Conservation (phyloP, 2,113 vertebrate species). For the Chloropsis cyanopogon region DNA sequence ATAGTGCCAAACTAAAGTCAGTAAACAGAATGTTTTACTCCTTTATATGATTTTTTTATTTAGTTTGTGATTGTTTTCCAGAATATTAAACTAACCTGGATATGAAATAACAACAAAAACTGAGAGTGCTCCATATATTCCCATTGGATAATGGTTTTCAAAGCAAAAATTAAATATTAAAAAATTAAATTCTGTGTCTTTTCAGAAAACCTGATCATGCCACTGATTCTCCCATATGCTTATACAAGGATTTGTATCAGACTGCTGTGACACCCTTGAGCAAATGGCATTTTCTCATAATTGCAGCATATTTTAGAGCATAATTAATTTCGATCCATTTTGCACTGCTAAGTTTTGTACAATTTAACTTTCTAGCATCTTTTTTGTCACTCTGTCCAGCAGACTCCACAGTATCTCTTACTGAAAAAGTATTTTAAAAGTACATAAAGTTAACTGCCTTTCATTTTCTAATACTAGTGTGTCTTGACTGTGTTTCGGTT, state of each 20-base stretch:
- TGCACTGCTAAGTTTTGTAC: background rate
- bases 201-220: background rate
- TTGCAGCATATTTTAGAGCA: background rate
- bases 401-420: background rate
- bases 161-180: background rate
- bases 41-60: background rate
- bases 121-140: background rate
- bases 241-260: background rate
- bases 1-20: background rate
- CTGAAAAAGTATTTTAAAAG: background rate
- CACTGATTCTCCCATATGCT: background rate
- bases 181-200: background rate
- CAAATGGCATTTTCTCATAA: background rate
- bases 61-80: background rate
- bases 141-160: background rate
- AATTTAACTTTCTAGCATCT: background rate
- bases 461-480: background rate
- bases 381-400: background rate
- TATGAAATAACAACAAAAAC: background rate
- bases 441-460: background rate
- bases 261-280: background rate
- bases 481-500: background rate
- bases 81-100: background rate
- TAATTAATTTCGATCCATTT: background rate
- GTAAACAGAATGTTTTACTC: background rate